These are phyloP conservation scores for Polypedilum pembai DNA, from an alignment of 1,140 invertebrate genomes.

Conservation along the genomic window DNA sequence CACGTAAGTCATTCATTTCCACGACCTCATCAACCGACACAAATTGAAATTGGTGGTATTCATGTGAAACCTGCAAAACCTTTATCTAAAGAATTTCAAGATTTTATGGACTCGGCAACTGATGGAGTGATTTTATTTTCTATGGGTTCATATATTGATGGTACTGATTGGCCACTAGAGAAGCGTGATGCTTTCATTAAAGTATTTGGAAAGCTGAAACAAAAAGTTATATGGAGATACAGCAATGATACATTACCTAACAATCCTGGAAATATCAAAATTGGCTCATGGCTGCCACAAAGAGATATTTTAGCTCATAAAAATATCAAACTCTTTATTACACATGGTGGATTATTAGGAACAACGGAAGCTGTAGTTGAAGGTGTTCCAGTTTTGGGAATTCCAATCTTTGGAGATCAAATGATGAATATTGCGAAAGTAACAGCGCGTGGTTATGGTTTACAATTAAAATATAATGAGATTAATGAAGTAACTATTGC, in stretches of 20 bases:
- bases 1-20: slow-evolving; percentile 48
- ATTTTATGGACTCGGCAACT: slow-evolving; percentile 50
- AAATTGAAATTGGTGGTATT: slow-evolving; percentile 29
- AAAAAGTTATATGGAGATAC: slow-evolving; percentile 52
- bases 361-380: slow-evolving; percentile 53
- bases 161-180: slow-evolving; percentile 46
- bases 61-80: not conserved
- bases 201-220: slow-evolving; percentile 46
- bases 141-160: slow-evolving; percentile 56
- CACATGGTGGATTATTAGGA: slow-evolving; percentile 51
- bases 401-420: slow-evolving; percentile 56
- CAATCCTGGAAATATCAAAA: slow-evolving; percentile 55
- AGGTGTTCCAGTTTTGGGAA: slow-evolving; percentile 57
- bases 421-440: slow-evolving; percentile 38
- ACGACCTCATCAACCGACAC: slow-evolving; percentile 48
- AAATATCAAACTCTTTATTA: slow-evolving; percentile 48
- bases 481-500: not conserved
- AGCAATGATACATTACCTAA: slow-evolving; percentile 47
- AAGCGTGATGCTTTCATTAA: slow-evolving; percentile 46
- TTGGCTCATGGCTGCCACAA: slow-evolving; percentile 60
- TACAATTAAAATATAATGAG: slow-evolving; percentile 33
- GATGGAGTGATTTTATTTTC: slow-evolving; percentile 62
- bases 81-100: slow-evolving; percentile 46
- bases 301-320: slow-evolving; percentile 49
- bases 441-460: slow-evolving; percentile 35